Percentiles rank a stretch among this genome's conserved stretches.
Conservation (phyloP, 1,140 invertebrate species). For the Euglossa dilemma region DNA sequence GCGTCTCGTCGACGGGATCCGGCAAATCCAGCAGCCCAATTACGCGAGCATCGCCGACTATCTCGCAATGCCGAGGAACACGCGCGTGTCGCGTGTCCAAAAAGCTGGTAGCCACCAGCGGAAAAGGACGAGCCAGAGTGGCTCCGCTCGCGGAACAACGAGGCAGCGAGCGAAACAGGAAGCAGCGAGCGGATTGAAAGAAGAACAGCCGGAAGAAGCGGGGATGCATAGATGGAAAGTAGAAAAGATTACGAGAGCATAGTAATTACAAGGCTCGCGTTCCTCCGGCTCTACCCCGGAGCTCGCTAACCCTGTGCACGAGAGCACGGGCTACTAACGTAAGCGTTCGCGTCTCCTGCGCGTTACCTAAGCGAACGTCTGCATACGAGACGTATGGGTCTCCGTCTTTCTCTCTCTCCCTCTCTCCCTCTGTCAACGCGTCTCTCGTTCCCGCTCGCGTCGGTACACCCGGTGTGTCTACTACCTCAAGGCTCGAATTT, state of each 20-base stretch:
- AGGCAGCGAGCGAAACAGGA: conserved; percentile 14
- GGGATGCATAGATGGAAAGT: conserved; percentile 28
- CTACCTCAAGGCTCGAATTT: conserved; percentile 72
- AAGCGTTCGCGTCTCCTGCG: conserved; percentile 42
- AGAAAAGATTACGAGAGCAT: conserved; percentile 58
- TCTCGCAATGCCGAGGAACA: too few species aligned
- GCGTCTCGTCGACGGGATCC: too few species aligned
- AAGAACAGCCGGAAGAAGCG: conserved; percentile 35
- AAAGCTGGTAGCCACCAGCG: not conserved
- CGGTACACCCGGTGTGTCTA: conserved; percentile 25
- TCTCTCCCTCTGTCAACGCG: not conserved
- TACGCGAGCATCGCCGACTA: not conserved
- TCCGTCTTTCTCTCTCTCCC: not conserved
- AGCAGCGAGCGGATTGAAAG: conserved; percentile 37
- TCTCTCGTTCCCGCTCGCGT: not conserved
- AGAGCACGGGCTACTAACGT: conserved; percentile 25
- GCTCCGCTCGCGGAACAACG: conserved; percentile 14
- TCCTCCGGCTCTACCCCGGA: conserved; percentile 57
- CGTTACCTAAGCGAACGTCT: conserved; percentile 27
- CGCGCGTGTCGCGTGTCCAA: not conserved
- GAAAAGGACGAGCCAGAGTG: conserved; percentile 10
- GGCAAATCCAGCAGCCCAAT: conserved; percentile 2
- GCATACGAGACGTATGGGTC: not conserved
- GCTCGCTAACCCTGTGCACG: conserved; percentile 41
- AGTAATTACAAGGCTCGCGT: conserved; percentile 67